Evolutionary conservation across 2,797 vertebrate species (phyloP), one percentile per base, ranked within the genome.

Genomic region (Anguilla anguilla): DNA sequence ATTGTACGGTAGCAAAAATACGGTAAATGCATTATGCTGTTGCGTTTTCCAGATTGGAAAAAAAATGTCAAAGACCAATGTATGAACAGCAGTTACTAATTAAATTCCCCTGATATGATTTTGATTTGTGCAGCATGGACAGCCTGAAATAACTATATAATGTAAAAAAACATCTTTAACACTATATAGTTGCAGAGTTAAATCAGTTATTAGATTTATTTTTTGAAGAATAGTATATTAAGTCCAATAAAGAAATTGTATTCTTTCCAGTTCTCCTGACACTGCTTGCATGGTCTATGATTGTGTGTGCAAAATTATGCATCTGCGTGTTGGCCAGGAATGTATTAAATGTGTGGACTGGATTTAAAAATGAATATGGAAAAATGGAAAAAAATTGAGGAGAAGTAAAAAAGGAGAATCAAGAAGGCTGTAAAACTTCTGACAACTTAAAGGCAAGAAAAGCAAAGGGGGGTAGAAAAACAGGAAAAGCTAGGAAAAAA

Each of bases 401-500:
- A 9, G 19, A 87, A 39, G 74, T 17, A 81, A 43, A 39, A 43
- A 0, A 61, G 0, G 19, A 2, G 13, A 39, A 83, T 83, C 49
- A 55, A 35, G 51, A 22, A 43, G 55, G 31, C 86, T 43, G 17
- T 83, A 13, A 55, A 59, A 69, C 19, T 13, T 61, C 35, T 53
- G 59, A 53, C n/a, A n/a, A 53, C 83, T 57, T 55, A n/a, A 28
- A 6, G 67, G 19, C 3, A 46, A 69, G 35, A 31, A 85, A 59
- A 81, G 11, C n/a, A 35, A 31, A 49, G 28, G 28, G 4, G 74
- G 46, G 43, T 51, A 22, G 39, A 46, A 86, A 69, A 25, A 10
- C 77, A 83, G n/a, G 69, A 74, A 77, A 79, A 72, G 84, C 6
- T 25, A 19, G 39, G 82, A 86, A 35, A 82, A 74, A 90, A 83